Evolutionary conservation across 1,140 invertebrate species (phyloP).

Genomic region (Pentalonia nigronervosa): DNA sequence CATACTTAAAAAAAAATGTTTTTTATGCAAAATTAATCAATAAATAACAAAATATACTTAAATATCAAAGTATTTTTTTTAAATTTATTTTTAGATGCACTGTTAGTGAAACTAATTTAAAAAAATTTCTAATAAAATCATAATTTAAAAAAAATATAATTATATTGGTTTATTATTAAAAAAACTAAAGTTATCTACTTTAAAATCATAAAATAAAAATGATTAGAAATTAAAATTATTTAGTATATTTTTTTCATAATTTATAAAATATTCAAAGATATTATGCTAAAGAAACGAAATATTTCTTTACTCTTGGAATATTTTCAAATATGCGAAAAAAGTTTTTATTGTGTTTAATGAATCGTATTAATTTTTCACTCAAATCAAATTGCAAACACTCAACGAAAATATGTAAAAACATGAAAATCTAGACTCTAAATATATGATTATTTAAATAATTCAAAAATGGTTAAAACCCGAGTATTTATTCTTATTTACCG

Average conservation of each 20-base stretch:
- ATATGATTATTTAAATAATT: background rate
- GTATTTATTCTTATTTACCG: background rate
- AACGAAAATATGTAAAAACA: background rate
- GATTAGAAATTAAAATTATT: conserved; percentile 8
- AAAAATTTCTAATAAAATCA: background rate
- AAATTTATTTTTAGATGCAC: background rate
- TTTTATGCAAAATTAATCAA: background rate
- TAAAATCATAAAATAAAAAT: background rate
- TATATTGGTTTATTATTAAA: background rate
- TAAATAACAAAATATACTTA: background rate
- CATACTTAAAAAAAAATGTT: background rate
- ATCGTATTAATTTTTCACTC: background rate
- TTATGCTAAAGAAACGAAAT: background rate
- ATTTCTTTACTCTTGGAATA: background rate
- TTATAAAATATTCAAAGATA: background rate
- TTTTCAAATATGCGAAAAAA: background rate
- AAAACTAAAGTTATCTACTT: background rate
- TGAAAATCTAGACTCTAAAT: background rate
- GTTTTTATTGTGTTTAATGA: background rate
- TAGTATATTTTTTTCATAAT: background rate
- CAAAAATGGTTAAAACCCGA: background rate
- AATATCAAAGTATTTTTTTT: background rate
- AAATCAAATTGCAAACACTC: background rate
- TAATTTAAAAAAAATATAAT: background rate
- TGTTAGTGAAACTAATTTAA: background rate